Evolutionary conservation across 2,888 invertebrate genomes (phyloP), one percentile per base, ranked within the genome.

Genomic region (Micoletzkya japonica): DNA sequence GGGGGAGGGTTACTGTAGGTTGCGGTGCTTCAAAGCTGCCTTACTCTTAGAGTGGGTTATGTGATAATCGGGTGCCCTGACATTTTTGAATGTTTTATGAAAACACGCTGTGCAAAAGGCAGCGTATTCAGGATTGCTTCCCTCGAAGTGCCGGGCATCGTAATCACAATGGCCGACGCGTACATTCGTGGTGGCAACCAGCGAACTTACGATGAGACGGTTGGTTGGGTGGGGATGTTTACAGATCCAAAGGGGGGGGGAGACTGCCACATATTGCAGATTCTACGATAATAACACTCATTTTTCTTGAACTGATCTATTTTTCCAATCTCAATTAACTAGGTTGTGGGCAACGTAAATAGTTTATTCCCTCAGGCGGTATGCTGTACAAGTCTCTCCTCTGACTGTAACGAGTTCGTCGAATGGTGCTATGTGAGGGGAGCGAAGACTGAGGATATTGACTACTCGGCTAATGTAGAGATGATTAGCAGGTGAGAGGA

Each of bases 371-470:
- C 17, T 14, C 64, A 66, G 57, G 2, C 68, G 14, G 58, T n/a
- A 7, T 58, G 57, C 26, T 68, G 68, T 68, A 36, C 44, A 17
- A 34, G 57, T n/a, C 68, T 68, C 58, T 68, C 68, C 4, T 20
- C 68, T 39, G 83, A 83, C 30, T 81, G 81, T 69, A 82, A 82
- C 58, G 81, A 82, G 26, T 83, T 83, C 70, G 74, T 81, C 30
- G 76, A 75, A 24, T 81, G 78, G 60, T 83, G 83, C 70, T 67
- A 69, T 20, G 71, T 70, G 30, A 74, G 80, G 50, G 83, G 83
- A 32, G 82, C 74, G 14, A 39, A 28, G 2, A 17, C 17, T 4
- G 44, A 66, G 37, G 66, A 56, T 28, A 44, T 71, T n/a, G 71
- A 71, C 32, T 34, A 66, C 24, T 17, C 17, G 20, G 34, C 2